Evolutionary conservation across 2,797 vertebrate genomes (phyloP).

Genomic region (Cacajao melanocephalus): DNA sequence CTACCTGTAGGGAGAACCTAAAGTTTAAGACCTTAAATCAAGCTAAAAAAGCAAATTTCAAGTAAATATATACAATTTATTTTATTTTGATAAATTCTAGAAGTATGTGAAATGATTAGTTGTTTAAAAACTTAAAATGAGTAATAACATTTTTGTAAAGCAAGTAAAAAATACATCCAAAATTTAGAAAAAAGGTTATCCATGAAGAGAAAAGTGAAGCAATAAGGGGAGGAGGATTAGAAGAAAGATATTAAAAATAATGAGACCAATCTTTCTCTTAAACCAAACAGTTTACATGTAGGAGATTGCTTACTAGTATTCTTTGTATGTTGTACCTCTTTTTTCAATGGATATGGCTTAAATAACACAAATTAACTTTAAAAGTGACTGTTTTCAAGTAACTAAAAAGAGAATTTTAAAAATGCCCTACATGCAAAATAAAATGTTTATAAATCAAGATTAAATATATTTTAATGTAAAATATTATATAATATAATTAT

Average conservation of each 20-base stretch:
- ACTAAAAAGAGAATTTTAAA: background rate
- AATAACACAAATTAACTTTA: background rate
- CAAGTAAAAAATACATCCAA: background rate
- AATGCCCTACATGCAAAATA: background rate
- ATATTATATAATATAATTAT: background rate
- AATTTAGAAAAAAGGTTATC: background rate
- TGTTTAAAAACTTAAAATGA: background rate
- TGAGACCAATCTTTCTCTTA: background rate
- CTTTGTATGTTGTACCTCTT: background rate
- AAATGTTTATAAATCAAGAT: background rate
- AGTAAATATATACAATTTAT: background rate
- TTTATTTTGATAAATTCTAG: background rate
- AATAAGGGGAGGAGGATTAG: fast-evolving
- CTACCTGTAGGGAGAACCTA: background rate
- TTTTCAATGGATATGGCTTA: background rate
- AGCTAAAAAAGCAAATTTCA: background rate
- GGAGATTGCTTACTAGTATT: background rate
- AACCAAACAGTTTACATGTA: background rate
- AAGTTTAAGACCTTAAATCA: background rate
- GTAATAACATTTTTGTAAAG: background rate
- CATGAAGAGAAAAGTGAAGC: background rate
- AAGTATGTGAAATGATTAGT: background rate
- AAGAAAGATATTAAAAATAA: background rate
- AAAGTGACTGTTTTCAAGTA: background rate
- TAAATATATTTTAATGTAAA: background rate